These are phyloP conservation scores for Epistrophe eligans DNA, from an alignment of 2,888 invertebrate genomes.

Conservation along the genomic window DNA sequence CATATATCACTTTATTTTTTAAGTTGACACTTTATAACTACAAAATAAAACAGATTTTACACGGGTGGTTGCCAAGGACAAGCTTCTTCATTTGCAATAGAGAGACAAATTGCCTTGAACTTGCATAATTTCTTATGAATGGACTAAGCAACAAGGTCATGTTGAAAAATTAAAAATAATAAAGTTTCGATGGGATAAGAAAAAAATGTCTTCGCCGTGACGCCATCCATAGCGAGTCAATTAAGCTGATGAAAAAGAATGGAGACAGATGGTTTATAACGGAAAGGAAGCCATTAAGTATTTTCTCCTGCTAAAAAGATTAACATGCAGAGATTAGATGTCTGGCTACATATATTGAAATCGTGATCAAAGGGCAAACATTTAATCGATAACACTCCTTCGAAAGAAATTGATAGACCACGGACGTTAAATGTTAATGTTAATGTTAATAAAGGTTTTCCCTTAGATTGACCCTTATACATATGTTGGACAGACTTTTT, in stretches of 20 bases:
- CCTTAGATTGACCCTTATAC: not conserved
- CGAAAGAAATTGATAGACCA: not conserved
- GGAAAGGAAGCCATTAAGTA: constrained; percentile 1
- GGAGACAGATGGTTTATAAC: not conserved
- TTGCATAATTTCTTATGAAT: constrained; percentile 7
- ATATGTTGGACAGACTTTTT: too few relatives aligned
- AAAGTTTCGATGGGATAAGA: not conserved
- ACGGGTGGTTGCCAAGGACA: constrained; percentile 15
- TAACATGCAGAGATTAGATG: not conserved
- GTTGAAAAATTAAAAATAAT: not conserved
- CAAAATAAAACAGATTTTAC: not conserved
- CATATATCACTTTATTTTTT: constrained; percentile 2
- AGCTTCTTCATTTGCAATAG: not conserved
- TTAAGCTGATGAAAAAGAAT: not conserved
- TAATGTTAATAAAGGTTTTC: not conserved
- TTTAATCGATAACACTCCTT: not conserved
- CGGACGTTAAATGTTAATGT: not conserved
- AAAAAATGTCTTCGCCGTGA: not conserved
- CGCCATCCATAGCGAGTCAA: not conserved
- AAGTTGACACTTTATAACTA: not conserved
- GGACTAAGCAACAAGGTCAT: constrained; percentile 6
- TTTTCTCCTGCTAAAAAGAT: not conserved
- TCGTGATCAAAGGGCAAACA: not conserved
- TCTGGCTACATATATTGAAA: not conserved
- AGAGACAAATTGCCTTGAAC: constrained; percentile 2